Evolutionary conservation across 2,113 vertebrate species (phyloP).

Genomic region (Coptodon bakossiorum): DNA sequence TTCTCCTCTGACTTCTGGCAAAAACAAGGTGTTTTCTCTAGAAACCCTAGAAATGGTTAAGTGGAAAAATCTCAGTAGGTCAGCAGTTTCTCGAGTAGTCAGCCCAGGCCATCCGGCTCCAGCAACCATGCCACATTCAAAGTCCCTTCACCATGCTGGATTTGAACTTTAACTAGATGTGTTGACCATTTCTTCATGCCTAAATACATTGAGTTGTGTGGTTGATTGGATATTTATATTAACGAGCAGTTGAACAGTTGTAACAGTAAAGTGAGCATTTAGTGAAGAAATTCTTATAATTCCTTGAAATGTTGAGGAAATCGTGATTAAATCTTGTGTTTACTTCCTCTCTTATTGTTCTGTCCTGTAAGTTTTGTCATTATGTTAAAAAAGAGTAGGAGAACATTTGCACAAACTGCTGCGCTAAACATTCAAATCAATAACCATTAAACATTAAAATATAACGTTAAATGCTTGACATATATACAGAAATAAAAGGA

Average conservation of each 20-base stretch:
- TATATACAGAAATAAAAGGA: neutral
- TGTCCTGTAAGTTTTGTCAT: neutral
- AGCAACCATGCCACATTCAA: neutral
- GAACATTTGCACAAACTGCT: neutral
- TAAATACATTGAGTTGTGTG: neutral
- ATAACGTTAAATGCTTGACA: neutral
- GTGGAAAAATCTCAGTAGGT: neutral
- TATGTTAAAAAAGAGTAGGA: neutral
- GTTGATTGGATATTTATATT: neutral
- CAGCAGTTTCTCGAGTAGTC: neutral
- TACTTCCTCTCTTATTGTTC: neutral
- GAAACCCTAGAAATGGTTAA: neutral
- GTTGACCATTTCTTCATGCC: neutral
- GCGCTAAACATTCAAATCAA: neutral
- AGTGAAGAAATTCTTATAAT: neutral
- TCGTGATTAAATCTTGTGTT: neutral
- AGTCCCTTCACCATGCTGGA: neutral
- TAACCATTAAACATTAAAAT: neutral
- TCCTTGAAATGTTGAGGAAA: neutral
- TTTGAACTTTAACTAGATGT: neutral
- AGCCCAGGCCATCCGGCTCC: neutral
- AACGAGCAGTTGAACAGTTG: neutral
- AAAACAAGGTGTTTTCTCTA: neutral
- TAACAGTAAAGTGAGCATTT: neutral
- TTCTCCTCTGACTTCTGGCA: neutral